phyloP scores from a whole-genome alignment of 1,140 invertebrate species.

The Drosophila ogumai region DNA sequence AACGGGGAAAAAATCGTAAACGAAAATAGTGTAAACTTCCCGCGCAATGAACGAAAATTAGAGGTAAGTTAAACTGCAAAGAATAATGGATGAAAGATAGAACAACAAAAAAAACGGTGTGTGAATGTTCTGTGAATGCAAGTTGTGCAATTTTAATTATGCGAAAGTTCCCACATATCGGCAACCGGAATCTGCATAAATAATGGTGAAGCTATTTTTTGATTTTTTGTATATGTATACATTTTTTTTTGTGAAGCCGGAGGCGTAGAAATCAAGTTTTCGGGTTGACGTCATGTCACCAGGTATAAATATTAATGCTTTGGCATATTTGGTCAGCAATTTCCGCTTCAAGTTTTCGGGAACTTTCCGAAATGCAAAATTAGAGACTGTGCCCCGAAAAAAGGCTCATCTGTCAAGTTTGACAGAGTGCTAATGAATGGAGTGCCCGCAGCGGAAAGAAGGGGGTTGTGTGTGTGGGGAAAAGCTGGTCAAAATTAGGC shows the following conservation, averaged over 20 bases:
- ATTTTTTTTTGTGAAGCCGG: constrained; percentile 4
- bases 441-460: neutral
- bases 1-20: constrained; percentile 5
- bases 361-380: constrained; percentile 21
- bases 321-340: constrained; percentile 28
- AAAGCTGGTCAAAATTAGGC: constrained; percentile 11
- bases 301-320: constrained; percentile 28
- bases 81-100: constrained; percentile 3
- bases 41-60: constrained; percentile 28
- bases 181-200: constrained; percentile 13
- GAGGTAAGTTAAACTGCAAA: constrained; percentile 30
- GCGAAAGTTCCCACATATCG: constrained; percentile 31
- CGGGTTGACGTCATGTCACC: constrained; percentile 67
- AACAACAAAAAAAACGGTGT: neutral
- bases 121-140: constrained; percentile 37
- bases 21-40: constrained; percentile 17
- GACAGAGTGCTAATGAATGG: constrained; percentile 15
- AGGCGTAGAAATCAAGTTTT: constrained; percentile 53
- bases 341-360: constrained; percentile 21
- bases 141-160: constrained; percentile 36
- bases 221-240: neutral
- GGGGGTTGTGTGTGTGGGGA: neutral
- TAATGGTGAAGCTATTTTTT: constrained; percentile 15
- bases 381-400: neutral
- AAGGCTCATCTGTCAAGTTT: constrained; percentile 15